Evolutionary conservation across 1,140 invertebrate genomes (phyloP), one percentile per base, ranked within the genome.

Genomic region (Linepithema humile): DNA sequence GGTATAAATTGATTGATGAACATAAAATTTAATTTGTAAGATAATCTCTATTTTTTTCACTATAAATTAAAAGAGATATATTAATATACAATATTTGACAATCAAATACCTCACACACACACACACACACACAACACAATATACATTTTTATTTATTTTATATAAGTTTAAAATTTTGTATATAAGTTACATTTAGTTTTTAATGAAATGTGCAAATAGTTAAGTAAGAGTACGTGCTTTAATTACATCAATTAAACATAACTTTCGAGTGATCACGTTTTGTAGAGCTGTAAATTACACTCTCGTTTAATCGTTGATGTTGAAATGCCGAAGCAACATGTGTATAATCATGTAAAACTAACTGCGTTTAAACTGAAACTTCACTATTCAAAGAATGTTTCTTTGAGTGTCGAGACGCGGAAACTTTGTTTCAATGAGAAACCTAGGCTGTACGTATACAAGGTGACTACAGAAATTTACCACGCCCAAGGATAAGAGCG

Each of bases 401-500:
- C 55, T 62, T 60, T 43, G 53, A 59, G 15, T 6, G 12, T n/a
- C 29, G 17, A n/a, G 10, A 35, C 48, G 29, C 17, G 15, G 17
- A 57, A 73, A 73, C 35, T 57, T 73, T 32, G 40, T 64, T 23
- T 20, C 3, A 15, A 10, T 9, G n/a, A 15, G 17, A 43, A 12
- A 29, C 0, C 15, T 12, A 73, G 17, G 15, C 23, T n/a, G n/a
- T n/a, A n/a, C n/a, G n/a, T n/a, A n/a, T 43, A 15, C 38, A 23
- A 26, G n/a, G 40, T 48, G 12, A 74, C 60, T 62, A 64, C n/a
- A 12, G 29, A 75, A 75, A 62, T 62, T 7, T 45, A 64, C 17
- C 12, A 32, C 17, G 26, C 20, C 23, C 43, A 50, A 23, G 3
- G 4, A 64, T 48, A 23, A 9, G n/a, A 32, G 15, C 43, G 29